A percentile compares a stretch with the other conserved stretches of the same genome.
phyloP scores from a whole-genome alignment of 1,140 invertebrate species.

The Drosophila yakuba region DNA sequence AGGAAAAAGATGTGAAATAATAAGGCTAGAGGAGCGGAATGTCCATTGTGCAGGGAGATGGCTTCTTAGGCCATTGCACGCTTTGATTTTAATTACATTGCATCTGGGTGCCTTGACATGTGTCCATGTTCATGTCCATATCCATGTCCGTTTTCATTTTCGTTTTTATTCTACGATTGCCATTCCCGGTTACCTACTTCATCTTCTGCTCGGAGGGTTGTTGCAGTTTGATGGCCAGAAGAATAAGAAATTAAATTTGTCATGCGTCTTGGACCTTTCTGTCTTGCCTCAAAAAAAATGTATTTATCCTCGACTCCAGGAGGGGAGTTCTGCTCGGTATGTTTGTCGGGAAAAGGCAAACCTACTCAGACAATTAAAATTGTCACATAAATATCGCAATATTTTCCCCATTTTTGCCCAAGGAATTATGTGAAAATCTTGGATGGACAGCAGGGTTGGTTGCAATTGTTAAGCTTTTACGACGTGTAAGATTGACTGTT shows the following conservation, averaged over 20 bases:
- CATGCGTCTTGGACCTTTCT: slow-evolving; percentile 65
- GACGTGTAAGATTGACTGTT: slow-evolving; percentile 60
- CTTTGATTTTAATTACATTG: slow-evolving; percentile 76
- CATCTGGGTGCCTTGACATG: slow-evolving; percentile 65
- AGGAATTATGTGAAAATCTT: slow-evolving; percentile 77
- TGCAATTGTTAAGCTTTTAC: slow-evolving; percentile 64
- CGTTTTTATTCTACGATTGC: slow-evolving; percentile 28
- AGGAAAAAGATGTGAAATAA: slow-evolving; percentile 13
- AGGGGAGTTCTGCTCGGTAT: slow-evolving; percentile 14
- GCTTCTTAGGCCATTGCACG: slow-evolving; percentile 71
- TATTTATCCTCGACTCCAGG: slow-evolving; percentile 13
- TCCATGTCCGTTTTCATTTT: slow-evolving; percentile 8
- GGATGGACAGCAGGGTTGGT: slow-evolving; percentile 41
- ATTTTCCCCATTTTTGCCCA: slow-evolving; percentile 57
- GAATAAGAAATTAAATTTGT: slow-evolving; percentile 81
- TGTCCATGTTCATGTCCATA: slow-evolving; percentile 49
- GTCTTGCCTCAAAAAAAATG: slow-evolving; percentile 27
- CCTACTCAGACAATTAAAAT: slow-evolving; percentile 73
- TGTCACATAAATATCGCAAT: slow-evolving; percentile 76
- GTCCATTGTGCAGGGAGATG: slow-evolving; percentile 25
- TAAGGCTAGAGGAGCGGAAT: slow-evolving; percentile 25
- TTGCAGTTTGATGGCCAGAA: slow-evolving; percentile 39
- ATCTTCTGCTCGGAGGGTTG: slow-evolving; percentile 35
- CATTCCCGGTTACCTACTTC: slow-evolving; percentile 39
- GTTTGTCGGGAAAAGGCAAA: slow-evolving; percentile 40